Conservation (phyloP, 2,888 invertebrate genomes). For the Antheraea assamensis region DNA sequence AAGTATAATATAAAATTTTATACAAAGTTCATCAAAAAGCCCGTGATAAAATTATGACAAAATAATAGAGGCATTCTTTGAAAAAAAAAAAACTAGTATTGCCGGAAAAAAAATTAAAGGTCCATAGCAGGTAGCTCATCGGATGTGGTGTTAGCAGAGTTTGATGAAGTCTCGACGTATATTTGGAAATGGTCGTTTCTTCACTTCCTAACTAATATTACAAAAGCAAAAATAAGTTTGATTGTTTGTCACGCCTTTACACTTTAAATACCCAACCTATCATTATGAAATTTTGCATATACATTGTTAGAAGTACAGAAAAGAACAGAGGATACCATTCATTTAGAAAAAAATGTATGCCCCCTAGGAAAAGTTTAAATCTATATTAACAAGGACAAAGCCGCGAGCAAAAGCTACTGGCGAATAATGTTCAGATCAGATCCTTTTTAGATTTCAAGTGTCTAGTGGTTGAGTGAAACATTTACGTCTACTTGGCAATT, state of each 20-base stretch:
- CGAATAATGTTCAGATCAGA: too few relatives aligned
- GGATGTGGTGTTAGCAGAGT: not conserved
- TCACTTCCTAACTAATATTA: not conserved
- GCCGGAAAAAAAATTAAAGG: not conserved
- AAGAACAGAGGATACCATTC: too few relatives aligned
- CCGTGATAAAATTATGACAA: not conserved
- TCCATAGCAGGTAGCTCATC: not conserved
- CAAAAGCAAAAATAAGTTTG: not conserved
- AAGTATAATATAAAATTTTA: not conserved
- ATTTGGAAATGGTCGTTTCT: not conserved
- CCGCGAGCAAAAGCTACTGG: too few relatives aligned
- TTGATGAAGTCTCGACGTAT: not conserved
- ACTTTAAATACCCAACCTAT: too few relatives aligned
- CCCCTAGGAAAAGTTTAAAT: too few relatives aligned
- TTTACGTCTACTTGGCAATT: not conserved
- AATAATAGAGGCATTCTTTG: constrained; percentile 1
- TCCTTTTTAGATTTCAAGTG: too few relatives aligned
- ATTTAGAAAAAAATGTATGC: too few relatives aligned
- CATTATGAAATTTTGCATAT: too few relatives aligned
- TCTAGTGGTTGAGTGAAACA: not conserved
- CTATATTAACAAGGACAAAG: too few relatives aligned
- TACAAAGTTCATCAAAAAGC: constrained; percentile 20
- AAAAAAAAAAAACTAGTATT: not conserved
- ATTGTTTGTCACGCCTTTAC: too few relatives aligned
- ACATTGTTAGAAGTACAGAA: too few relatives aligned